These are phyloP conservation scores for Takifugu rubripes DNA, from an alignment of 2,797 vertebrate genomes.

Conservation along the genomic window DNA sequence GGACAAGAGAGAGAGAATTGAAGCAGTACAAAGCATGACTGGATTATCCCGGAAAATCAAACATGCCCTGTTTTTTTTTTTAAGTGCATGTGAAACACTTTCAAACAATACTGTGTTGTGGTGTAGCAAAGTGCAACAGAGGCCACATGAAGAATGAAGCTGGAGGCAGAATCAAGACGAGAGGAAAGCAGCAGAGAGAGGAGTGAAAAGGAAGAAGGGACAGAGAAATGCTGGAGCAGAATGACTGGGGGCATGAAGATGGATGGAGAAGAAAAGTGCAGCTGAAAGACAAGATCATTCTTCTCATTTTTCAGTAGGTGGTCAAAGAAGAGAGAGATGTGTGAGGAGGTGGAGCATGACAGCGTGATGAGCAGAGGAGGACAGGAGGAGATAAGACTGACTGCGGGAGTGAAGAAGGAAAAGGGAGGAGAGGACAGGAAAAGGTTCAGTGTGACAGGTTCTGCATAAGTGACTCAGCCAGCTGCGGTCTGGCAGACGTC, in stretches of 20 bases:
- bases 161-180: conserved; percentile 15
- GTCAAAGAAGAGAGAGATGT: conserved; percentile 22
- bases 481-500: conserved; percentile 6
- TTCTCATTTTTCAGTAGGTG: conserved; percentile 56
- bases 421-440: conserved; percentile 39
- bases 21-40: not conserved
- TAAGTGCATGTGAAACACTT: conserved; percentile 35
- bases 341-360: conserved; percentile 49
- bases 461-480: conserved; percentile 36
- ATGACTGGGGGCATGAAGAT: conserved; percentile 35
- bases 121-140: conserved; percentile 46
- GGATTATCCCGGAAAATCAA: conserved; percentile 23
- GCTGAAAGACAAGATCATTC: conserved; percentile 53
- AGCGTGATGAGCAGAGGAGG: conserved; percentile 49
- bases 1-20: not conserved
- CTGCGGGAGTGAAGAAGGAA: conserved; percentile 26
- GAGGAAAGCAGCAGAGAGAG: conserved; percentile 8
- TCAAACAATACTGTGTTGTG: conserved; percentile 13
- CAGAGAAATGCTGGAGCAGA: conserved; percentile 12
- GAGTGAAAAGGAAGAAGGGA: conserved; percentile 12
- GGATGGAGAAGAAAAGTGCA: conserved; percentile 55
- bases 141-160: conserved; percentile 35
- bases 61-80: conserved; percentile 34
- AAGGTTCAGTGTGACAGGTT: conserved; percentile 40
- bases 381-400: conserved; percentile 46